Base-by-base conservation (phyloP, 2,113 vertebrate species). In the Cynocephalus volans region DNA sequence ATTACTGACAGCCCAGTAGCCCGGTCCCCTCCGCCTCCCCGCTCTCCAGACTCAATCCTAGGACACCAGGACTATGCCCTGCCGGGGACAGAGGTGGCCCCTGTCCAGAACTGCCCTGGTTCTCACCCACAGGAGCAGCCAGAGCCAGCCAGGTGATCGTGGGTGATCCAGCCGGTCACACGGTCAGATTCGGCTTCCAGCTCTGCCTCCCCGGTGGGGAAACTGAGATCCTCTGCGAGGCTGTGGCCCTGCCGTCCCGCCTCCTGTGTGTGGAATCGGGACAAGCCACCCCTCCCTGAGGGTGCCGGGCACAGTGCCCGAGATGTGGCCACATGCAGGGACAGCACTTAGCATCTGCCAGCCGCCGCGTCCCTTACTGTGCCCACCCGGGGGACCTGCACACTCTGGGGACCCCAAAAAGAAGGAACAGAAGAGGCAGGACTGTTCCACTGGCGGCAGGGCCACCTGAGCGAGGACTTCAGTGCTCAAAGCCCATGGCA, bases 341-440 rank as follows among this genome's bases (percentile, higher is more conserved):
- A 17, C 17, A 50, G 73, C 26, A 3, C 24, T 17, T 28, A 13
- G 41, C 23, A 12, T 15, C 23, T 48, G 3, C 13, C 5, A 10
- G 28, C 41, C 5, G 2, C 3, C 8, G 13, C 0, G 23, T 1
- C 21, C 23, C 11, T 13, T 9, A 11, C 6, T 5, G 5, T 76
- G 24, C 73, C 31, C 48, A 31, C 26, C 6, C 3, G 28, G 31
- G 65, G 31, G 62, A 6, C 5, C 4, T 33, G 65, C 31, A 33
- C 11, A 7, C 33, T 69, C 65, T 3, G 73, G 5, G 45, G 24
- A 45, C 3, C n/a, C 41, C 23, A 4, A 41, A 65, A 10, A 26
- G 21, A 14, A 26, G 41, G 70, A 31, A 69, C 13, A 56, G 11
- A 36, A 5, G 70, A 11, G n/a, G 70, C 9, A 3, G 31, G 14